Conservation (phyloP, 2,888 invertebrate species). For the Caenorhabditis sulstoni region DNA sequence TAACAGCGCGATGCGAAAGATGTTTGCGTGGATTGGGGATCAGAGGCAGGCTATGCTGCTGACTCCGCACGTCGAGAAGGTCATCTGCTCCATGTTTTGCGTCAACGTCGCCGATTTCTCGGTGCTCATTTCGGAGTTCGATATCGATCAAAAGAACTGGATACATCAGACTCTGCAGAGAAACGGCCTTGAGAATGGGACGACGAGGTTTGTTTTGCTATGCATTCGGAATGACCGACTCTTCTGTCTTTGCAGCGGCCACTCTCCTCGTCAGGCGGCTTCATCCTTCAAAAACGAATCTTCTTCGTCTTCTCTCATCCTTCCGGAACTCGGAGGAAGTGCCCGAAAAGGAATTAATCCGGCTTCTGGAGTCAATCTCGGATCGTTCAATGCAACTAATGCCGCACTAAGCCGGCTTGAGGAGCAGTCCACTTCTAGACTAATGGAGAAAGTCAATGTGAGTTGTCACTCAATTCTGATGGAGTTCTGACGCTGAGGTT, state of each 20-base stretch:
- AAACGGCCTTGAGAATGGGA: conserved; percentile 51
- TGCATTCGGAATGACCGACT: conserved; percentile 39
- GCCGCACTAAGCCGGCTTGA: conserved; percentile 29
- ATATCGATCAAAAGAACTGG: conserved; percentile 38
- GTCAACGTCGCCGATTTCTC: conserved; percentile 46
- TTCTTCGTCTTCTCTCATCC: conserved; percentile 1
- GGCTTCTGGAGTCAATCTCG: conserved; percentile 23
- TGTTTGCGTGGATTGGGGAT: conserved; percentile 44
- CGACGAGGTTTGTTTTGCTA: conserved; percentile 46
- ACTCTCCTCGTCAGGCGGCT: background rate
- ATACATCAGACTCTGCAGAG: conserved; percentile 47
- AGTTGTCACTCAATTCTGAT: too few species aligned
- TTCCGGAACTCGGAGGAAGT: conserved; percentile 23
- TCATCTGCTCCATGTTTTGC: conserved; percentile 54
- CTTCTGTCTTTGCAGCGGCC: conserved; percentile 11
- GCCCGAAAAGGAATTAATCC: conserved; percentile 10
- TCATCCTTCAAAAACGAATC: conserved; percentile 26
- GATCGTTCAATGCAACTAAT: conserved; percentile 44
- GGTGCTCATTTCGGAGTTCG: conserved; percentile 29
- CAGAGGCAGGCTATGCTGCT: conserved; percentile 26
- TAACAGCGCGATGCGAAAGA: conserved; percentile 38
- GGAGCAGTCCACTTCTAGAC: conserved; percentile 38
- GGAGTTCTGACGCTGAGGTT: conserved; percentile 1
- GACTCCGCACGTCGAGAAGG: conserved; percentile 46
- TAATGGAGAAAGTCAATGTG: conserved; percentile 52